These are phyloP conservation scores for Amazona finschi DNA, from an alignment of 2,797 vertebrate genomes.

Conservation along the genomic window DNA sequence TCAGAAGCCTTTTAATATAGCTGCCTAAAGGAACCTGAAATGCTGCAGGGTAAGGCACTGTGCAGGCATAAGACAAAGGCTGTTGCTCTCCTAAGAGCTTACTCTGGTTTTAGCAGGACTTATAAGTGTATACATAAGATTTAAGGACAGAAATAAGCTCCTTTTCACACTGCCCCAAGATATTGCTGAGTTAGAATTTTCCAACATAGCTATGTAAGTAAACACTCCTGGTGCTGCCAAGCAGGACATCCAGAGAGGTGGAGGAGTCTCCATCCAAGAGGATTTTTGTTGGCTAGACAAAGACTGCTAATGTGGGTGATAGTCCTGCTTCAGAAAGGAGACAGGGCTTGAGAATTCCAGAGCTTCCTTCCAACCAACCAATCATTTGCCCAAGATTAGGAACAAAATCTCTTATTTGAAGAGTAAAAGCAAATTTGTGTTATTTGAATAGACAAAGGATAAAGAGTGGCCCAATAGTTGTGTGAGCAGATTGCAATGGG, in stretches of 20 bases:
- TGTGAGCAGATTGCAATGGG: neutral
- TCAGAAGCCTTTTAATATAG: neutral
- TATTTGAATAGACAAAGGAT: neutral
- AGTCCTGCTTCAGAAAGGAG: neutral
- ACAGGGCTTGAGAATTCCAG: neutral
- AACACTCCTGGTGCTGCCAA: neutral
- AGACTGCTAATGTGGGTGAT: neutral
- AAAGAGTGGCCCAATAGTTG: neutral
- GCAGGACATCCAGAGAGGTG: neutral
- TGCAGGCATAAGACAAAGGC: neutral
- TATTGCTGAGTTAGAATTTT: neutral
- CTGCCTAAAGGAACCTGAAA: neutral
- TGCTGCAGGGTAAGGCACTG: neutral
- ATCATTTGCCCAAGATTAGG: neutral
- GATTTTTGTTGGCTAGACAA: neutral
- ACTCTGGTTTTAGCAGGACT: neutral
- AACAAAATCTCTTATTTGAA: neutral
- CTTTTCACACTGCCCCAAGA: neutral
- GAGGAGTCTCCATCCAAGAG: neutral
- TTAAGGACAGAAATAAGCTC: neutral
- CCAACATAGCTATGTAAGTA: neutral
- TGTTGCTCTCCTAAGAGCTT: neutral
- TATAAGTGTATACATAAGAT: neutral
- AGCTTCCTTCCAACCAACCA: neutral
- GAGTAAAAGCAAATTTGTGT: neutral